A percentile compares a stretch with the other conserved stretches of the same genome.
Evolutionary conservation across 2,113 vertebrate genomes (phyloP).

Genomic region (Bubalus kerabau): DNA sequence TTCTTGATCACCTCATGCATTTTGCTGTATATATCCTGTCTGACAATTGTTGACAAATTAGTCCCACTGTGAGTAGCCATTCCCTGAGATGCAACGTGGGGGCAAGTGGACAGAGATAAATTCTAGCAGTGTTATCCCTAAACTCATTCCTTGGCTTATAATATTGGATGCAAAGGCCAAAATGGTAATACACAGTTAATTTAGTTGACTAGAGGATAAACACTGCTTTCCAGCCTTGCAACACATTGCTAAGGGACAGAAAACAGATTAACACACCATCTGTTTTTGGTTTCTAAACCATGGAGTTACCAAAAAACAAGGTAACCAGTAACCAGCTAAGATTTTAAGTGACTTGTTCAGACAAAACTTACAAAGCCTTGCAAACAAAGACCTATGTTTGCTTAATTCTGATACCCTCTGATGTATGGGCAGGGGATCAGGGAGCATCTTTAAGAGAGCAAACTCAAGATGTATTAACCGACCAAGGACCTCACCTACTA

Average conservation of each 20-base stretch:
- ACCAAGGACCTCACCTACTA: neutral
- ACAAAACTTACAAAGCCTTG: neutral
- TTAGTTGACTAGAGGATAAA: neutral
- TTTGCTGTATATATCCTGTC: neutral
- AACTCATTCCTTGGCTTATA: neutral
- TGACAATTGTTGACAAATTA: neutral
- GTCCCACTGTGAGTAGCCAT: neutral
- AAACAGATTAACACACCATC: neutral
- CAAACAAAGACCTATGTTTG: neutral
- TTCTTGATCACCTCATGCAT: neutral
- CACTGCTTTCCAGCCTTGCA: neutral
- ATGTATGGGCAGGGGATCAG: neutral
- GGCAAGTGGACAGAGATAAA: neutral
- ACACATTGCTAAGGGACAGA: neutral
- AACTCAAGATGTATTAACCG: neutral
- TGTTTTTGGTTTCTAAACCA: conserved; percentile 11
- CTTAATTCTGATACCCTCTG: neutral
- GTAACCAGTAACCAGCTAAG: neutral
- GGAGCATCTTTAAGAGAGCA: neutral
- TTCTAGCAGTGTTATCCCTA: neutral
- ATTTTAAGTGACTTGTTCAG: neutral
- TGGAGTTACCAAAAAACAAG: neutral
- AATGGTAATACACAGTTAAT: neutral
- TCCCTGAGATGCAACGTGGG: neutral
- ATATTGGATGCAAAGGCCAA: neutral